Percentiles rank a stretch among this genome's conserved stretches.
Evolutionary conservation across 2,113 vertebrate genomes (phyloP).

Genomic region (Rynchops niger): DNA sequence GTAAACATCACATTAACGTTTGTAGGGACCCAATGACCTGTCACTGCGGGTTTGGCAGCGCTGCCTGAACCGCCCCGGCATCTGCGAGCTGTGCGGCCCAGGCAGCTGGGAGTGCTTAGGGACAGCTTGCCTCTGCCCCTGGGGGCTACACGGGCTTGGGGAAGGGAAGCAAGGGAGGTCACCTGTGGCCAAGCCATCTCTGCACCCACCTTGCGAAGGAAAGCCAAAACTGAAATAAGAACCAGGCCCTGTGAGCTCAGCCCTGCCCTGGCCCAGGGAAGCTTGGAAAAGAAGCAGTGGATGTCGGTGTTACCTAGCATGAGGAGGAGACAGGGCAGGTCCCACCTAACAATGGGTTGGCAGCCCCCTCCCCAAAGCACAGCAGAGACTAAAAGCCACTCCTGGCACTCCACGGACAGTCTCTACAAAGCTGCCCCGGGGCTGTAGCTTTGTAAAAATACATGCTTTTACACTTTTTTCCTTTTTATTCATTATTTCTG

Average conservation of each 20-base stretch:
- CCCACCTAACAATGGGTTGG: neutral
- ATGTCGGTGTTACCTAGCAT: accelerated
- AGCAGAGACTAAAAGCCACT: neutral
- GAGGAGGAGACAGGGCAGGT: neutral
- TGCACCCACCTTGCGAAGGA: neutral
- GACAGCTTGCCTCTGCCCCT: neutral
- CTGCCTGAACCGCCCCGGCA: neutral
- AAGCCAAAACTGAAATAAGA: neutral
- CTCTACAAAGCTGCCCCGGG: neutral
- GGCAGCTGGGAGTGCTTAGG: neutral
- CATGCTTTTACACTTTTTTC: neutral
- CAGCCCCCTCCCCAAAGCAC: accelerated
- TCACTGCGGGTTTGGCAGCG: neutral
- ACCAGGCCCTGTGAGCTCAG: neutral
- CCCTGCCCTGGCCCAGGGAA: neutral
- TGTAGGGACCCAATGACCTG: slow-evolving; percentile 12
- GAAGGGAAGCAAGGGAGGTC: accelerated
- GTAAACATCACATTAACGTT: slow-evolving; percentile 5
- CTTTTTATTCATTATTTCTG: neutral
- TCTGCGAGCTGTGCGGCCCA: accelerated
- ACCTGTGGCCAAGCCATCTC: accelerated
- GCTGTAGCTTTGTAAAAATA: neutral
- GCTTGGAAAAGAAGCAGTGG: neutral
- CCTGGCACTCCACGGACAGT: neutral
- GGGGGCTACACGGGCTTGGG: neutral